A percentile compares a stretch with the other conserved stretches of the same genome.
Evolutionary conservation across 2,797 vertebrate genomes (phyloP).

Genomic region (Mormyrus hasselquistii): DNA sequence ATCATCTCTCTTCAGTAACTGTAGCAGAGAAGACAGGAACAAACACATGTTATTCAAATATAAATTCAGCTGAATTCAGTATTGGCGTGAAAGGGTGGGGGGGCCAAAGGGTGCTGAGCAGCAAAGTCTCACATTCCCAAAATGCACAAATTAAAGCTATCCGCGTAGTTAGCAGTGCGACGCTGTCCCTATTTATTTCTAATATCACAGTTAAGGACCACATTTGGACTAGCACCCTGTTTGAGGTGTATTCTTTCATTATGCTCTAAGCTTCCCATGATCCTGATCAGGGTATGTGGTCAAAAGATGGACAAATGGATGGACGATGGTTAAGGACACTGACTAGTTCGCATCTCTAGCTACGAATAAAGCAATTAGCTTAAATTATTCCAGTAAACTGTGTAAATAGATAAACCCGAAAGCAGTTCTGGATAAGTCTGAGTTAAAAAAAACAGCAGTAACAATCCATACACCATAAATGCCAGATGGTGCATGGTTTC

Average conservation of each 20-base stretch:
- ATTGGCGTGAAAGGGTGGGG: background rate
- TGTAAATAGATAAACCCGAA: background rate
- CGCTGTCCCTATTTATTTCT: background rate
- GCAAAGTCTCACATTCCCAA: background rate
- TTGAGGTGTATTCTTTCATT: background rate
- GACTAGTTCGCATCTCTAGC: background rate
- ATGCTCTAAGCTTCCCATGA: background rate
- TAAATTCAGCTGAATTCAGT: background rate
- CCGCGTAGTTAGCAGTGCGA: background rate
- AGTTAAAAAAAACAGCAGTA: background rate
- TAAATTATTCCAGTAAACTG: background rate
- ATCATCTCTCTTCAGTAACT: background rate
- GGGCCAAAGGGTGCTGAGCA: background rate
- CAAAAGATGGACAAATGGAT: background rate
- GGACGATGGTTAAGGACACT: background rate
- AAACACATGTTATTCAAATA: background rate
- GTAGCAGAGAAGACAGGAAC: background rate
- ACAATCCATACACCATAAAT: background rate
- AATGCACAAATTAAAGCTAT: background rate
- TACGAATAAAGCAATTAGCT: background rate
- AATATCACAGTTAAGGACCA: background rate
- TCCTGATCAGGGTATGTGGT: background rate
- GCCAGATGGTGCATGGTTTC: background rate
- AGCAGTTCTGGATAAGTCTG: background rate
- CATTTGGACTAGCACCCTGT: background rate